Percentiles rank a stretch among this genome's conserved stretches.
These are phyloP conservation scores for Trichopoda pennipes DNA, from an alignment of 2,888 invertebrate species.

Conservation along the genomic window DNA sequence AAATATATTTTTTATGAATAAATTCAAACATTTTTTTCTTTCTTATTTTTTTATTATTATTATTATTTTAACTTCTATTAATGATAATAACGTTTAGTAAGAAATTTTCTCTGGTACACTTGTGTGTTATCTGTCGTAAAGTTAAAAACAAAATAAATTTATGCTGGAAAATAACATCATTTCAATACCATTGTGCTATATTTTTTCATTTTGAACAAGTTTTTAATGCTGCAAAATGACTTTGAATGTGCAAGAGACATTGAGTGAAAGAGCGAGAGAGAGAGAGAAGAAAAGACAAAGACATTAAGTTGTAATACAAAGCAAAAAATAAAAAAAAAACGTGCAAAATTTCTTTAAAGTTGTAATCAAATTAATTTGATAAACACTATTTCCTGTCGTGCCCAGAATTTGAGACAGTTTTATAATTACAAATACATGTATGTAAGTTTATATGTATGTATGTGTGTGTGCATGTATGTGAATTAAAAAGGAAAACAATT, in stretches of 20 bases:
- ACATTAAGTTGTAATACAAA: too few relatives aligned
- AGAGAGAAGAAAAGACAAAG: too few relatives aligned
- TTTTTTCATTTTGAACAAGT: conserved; percentile 42
- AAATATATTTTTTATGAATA: conserved; percentile 23
- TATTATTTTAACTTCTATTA: not conserved
- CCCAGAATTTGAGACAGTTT: not conserved
- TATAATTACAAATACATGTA: too few relatives aligned
- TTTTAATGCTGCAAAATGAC: conserved; percentile 52
- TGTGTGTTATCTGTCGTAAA: conserved; percentile 57
- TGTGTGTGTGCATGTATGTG: too few relatives aligned
- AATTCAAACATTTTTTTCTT: conserved; percentile 16
- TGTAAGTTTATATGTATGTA: too few relatives aligned
- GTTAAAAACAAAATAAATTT: conserved; percentile 60
- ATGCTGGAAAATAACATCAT: conserved; percentile 12
- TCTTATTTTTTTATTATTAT: not conserved
- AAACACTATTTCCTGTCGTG: conserved; percentile 3
- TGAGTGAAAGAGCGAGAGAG: conserved; percentile 34
- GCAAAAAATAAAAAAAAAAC: too few relatives aligned
- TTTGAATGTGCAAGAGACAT: conserved; percentile 56
- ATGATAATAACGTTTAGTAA: conserved; percentile 3
- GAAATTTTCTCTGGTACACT: conserved; percentile 22
- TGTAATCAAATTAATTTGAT: conserved; percentile 6
- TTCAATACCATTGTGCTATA: conserved; percentile 27
- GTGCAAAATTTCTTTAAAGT: conserved; percentile 27
- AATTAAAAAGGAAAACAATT: too few relatives aligned